Conservation (phyloP, 1,140 invertebrate species). For the Sitophilus oryzae region DNA sequence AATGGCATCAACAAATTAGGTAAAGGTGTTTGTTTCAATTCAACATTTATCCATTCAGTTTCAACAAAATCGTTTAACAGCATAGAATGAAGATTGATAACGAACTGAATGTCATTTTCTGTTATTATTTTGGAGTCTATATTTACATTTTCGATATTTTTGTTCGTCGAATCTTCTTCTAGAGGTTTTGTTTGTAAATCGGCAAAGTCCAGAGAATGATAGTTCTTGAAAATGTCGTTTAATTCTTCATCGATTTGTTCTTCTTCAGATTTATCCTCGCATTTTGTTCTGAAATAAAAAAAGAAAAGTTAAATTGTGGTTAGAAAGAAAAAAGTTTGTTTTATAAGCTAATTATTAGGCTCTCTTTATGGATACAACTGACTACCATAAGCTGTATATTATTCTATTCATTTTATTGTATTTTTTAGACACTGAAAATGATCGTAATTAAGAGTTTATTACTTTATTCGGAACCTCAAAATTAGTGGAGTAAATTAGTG, state of each 20-base stretch:
- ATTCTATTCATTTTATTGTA: too few relatives aligned
- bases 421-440: too few relatives aligned
- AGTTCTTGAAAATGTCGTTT: conserved; percentile 68
- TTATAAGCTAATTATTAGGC: too few relatives aligned
- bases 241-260: conserved; percentile 66
- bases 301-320: too few relatives aligned
- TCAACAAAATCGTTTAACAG: conserved; percentile 53
- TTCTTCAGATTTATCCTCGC: conserved; percentile 65
- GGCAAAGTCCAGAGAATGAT: conserved; percentile 60
- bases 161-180: conserved; percentile 27
- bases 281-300: conserved; percentile 48
- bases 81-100: conserved; percentile 54
- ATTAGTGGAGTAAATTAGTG: too few relatives aligned
- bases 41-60: conserved; percentile 52
- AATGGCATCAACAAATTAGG: conserved; percentile 52
- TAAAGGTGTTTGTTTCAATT: conserved; percentile 34
- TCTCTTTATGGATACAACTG: too few relatives aligned
- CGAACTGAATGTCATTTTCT: conserved; percentile 52
- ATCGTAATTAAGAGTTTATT: too few relatives aligned
- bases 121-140: conserved; percentile 45
- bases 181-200: conserved; percentile 46
- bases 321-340: too few relatives aligned
- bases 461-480: too few relatives aligned
- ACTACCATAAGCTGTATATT: too few relatives aligned
- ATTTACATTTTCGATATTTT: conserved; percentile 27